phyloP scores from a whole-genome alignment of 2,797 vertebrate species.

The Martes flavigula region DNA sequence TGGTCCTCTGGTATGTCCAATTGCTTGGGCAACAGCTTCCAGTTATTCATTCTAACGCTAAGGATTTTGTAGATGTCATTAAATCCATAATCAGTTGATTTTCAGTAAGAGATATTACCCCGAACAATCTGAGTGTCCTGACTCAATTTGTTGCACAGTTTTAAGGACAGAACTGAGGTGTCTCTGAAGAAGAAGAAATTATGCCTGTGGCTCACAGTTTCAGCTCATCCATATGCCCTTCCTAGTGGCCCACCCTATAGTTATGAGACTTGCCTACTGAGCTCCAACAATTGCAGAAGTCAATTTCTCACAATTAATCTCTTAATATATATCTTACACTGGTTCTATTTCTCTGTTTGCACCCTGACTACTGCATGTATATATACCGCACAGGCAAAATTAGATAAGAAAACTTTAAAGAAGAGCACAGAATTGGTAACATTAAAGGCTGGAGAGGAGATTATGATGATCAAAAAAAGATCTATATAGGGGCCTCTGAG shows the following conservation, averaged over 20 bases:
- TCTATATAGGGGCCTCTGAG: not conserved
- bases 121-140: not conserved
- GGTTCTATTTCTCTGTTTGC: not conserved
- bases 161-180: not conserved
- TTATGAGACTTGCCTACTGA: not conserved
- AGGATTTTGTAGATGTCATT: not conserved
- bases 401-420: not conserved
- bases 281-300: not conserved
- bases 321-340: not conserved
- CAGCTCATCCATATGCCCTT: not conserved
- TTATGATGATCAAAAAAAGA: not conserved
- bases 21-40: not conserved
- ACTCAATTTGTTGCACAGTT: not conserved
- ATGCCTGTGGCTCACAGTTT: not conserved
- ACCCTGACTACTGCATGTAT: not conserved
- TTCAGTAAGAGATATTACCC: not conserved
- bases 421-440: not conserved
- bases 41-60: not conserved
- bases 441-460: not conserved
- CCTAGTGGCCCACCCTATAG: not conserved
- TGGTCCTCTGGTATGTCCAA: not conserved
- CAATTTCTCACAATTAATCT: not conserved
- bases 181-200: not conserved
- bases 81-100: not conserved
- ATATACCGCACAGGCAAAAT: not conserved